These are phyloP conservation scores for Chrysolina americana DNA, from an alignment of 2,888 invertebrate genomes.

Conservation along the genomic window DNA sequence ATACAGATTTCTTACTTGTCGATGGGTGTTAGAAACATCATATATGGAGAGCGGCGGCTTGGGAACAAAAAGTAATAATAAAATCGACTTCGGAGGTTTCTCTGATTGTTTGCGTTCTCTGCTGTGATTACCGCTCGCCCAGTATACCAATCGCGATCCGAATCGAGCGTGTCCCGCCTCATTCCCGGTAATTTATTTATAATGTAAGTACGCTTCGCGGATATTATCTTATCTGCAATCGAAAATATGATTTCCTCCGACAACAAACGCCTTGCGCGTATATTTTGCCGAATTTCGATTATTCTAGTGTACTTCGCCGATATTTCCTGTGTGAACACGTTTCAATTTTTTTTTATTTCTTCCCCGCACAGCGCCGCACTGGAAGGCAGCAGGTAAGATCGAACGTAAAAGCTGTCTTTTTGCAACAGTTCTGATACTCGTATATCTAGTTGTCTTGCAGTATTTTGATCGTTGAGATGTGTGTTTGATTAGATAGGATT, in stretches of 20 bases:
- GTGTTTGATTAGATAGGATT: background rate
- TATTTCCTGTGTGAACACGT: background rate
- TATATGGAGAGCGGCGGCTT: too few relatives aligned
- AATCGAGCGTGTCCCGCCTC: background rate
- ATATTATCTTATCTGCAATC: slow-evolving; percentile 14
- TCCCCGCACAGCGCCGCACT: slow-evolving; percentile 76
- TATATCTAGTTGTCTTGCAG: slow-evolving; percentile 36
- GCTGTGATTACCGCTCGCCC: background rate
- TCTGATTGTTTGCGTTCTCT: background rate
- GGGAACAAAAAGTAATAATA: too few relatives aligned
- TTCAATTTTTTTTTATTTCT: slow-evolving; percentile 45
- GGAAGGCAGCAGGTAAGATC: slow-evolving; percentile 78
- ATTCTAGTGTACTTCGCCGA: slow-evolving; percentile 6
- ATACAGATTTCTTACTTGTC: too few relatives aligned
- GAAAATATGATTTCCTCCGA: background rate
- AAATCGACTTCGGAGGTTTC: too few relatives aligned
- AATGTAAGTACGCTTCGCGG: background rate
- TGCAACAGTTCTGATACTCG: slow-evolving; percentile 28
- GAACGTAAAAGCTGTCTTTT: background rate
- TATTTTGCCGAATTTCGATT: background rate
- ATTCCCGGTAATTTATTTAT: slow-evolving; percentile 4
- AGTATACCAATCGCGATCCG: background rate
- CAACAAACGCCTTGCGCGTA: background rate
- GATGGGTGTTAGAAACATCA: too few relatives aligned
- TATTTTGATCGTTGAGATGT: background rate